Base-by-base conservation (phyloP, 2,113 vertebrate species). In the Aegithalos caudatus region DNA sequence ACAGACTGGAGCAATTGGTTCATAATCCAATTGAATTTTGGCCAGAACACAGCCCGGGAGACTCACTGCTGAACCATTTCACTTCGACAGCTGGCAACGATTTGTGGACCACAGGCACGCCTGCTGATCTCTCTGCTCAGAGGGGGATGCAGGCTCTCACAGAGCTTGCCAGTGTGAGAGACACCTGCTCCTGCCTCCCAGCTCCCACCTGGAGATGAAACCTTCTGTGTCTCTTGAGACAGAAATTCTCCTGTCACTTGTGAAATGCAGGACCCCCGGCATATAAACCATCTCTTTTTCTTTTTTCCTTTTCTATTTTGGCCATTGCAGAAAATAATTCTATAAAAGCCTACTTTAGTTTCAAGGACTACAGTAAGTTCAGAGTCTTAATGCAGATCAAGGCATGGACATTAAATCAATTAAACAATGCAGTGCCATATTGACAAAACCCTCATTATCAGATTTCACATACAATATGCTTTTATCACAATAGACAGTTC, bases 161-260 rank as follows among this genome's bases (percentile, higher is more conserved):
- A 64, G 80, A 54, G 76, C 82, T 42, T 65, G 60, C 86, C 80
- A 62, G 10, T 1, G 14, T 19, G 64, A 88, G 57, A 82, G 80
- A 42, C 88, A 84, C 95, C 92, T 95, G 94, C 95, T 96, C 76
- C 87, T 74, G 76, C 76, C 72, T 51, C 82, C 88, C 86, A 51
- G 76, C 79, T 86, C 88, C 90, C 82, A 83, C 79, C 66, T 77
- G 82, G 47, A 81, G 19, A 66, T 16, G 44, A 92, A 69, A 86
- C 56, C 64, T 28, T 54, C 64, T 5, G 50, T 11, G 22, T 23
- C 71, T 77, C 79, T 31, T 0, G 0, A 80, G 64, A 66, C 29
- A 88, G 76, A 70, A 65, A 83, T 90, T 88, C 56, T 73, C 67
- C 51, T 88, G 12, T 56, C 10, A 2, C 37, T 72, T 60, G 37